A percentile compares a stretch with the other conserved stretches of the same genome.
Evolutionary conservation across 2,797 vertebrate species (phyloP).

Genomic region (Macropodus opercularis): DNA sequence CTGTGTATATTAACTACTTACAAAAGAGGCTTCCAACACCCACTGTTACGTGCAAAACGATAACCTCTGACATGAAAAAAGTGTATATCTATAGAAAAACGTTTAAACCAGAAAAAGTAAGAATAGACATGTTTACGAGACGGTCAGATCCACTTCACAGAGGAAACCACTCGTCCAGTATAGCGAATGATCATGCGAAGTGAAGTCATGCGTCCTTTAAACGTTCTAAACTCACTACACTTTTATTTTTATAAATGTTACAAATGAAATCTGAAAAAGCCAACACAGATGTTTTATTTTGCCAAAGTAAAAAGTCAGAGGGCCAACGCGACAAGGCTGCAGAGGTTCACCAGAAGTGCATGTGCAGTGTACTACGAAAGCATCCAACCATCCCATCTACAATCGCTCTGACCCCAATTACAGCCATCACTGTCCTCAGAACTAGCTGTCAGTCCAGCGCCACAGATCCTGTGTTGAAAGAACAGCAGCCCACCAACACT

Average conservation of each 20-base stretch:
- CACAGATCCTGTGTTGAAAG: constrained; percentile 30
- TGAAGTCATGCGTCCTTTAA: too few species aligned
- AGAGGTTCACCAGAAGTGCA: constrained; percentile 24
- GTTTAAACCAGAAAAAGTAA: background rate
- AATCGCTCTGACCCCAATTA: constrained; percentile 36
- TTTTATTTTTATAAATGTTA: too few species aligned
- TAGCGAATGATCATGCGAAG: too few species aligned
- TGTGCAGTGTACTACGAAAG: constrained; percentile 29
- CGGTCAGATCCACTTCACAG: too few species aligned
- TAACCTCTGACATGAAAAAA: background rate
- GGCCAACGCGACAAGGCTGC: background rate
- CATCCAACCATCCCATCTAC: constrained; percentile 19
- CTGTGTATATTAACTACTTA: background rate
- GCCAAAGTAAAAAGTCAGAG: background rate
- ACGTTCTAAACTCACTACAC: too few species aligned
- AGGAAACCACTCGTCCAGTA: too few species aligned
- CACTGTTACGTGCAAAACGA: background rate
- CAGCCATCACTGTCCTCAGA: constrained; percentile 26
- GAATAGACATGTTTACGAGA: too few species aligned
- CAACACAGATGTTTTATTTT: background rate
- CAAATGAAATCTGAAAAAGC: too few species aligned
- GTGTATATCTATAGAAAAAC: background rate
- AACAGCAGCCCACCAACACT: constrained; percentile 29
- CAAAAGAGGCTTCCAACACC: background rate
- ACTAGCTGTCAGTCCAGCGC: constrained; percentile 48